phyloP scores from a whole-genome alignment of 2,888 invertebrate genomes.

The Lamellibrachia satsuma region DNA sequence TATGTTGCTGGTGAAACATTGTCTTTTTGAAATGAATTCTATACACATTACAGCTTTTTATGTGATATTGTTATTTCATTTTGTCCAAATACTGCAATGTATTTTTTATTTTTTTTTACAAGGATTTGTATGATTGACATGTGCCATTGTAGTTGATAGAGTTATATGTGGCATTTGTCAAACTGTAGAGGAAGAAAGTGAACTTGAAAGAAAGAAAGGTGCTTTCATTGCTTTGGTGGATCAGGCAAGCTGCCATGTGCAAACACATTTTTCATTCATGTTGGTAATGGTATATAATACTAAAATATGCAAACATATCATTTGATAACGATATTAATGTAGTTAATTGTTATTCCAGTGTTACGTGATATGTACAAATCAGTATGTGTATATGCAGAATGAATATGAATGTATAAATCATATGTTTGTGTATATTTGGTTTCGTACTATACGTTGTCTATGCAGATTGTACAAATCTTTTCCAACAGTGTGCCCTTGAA shows the following conservation, averaged over 20 bases:
- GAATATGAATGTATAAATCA: background rate
- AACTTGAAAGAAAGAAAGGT: background rate
- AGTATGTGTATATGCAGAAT: conserved; percentile 10
- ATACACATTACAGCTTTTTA: background rate
- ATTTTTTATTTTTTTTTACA: background rate
- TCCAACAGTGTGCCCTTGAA: background rate
- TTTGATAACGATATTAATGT: background rate
- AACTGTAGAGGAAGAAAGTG: background rate
- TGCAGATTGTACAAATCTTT: background rate
- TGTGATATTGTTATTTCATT: background rate
- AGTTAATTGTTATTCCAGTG: background rate
- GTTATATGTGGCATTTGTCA: background rate
- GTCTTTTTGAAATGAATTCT: background rate
- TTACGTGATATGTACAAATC: background rate
- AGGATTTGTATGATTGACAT: background rate
- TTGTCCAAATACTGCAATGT: background rate
- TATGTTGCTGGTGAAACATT: background rate
- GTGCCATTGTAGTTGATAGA: background rate
- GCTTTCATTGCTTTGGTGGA: background rate
- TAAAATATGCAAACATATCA: conserved; percentile 5
- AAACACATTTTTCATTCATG: background rate
- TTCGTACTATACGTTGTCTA: background rate
- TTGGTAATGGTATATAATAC: background rate
- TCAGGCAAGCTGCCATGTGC: background rate
- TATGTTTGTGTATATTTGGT: background rate